Evolutionary conservation across 2,797 vertebrate genomes (phyloP), one percentile per base, ranked within the genome.

Genomic region (Lacerta viridis): DNA sequence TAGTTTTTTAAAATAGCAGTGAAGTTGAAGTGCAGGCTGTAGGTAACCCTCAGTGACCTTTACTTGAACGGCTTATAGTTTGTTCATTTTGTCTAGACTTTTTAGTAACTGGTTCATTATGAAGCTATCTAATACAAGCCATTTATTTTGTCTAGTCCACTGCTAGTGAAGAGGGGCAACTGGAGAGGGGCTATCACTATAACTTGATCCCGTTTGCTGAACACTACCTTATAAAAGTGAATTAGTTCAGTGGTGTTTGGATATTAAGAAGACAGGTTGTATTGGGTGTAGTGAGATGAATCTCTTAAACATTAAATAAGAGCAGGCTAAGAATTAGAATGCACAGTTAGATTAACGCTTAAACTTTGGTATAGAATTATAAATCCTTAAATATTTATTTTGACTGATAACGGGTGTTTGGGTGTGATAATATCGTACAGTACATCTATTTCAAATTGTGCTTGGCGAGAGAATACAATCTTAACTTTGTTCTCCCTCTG

Each of bases 41-140:
- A 11, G 0, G 0, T 25, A 43, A 74, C 86, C 68, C 29, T 61
- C 68, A 4, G 1, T 87, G 64, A 2, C 76, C 84, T 81, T 55
- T 17, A 4, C 0, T 0, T 25, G 8, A 59, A 83, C 80, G 85
- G 87, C 25, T 93, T 85, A 13, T 4, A 61, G 23, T 80, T 91
- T 77, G 43, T 80, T 92, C 88, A 20, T 78, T 80, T 90, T 17
- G 82, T 84, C 43, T 88, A 5, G 87, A 20, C 68, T 87, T 36
- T 10, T 0, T 0, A n/a, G 15, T 90, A 83, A 78, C 33, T 41
- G 69, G 85, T 82, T 89, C 92, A 61, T 50, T 13, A 80, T 39
- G 75, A 71, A 86, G 41, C 88, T 74, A 39, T 75, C 87, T 7
- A 80, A 1, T 43, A 1, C 0, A 27, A 23, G 4, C 39, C 20